Conservation (phyloP, 37 sponge, comb jelly and placozoan species). For the Ephydatia muelleri region DNA sequence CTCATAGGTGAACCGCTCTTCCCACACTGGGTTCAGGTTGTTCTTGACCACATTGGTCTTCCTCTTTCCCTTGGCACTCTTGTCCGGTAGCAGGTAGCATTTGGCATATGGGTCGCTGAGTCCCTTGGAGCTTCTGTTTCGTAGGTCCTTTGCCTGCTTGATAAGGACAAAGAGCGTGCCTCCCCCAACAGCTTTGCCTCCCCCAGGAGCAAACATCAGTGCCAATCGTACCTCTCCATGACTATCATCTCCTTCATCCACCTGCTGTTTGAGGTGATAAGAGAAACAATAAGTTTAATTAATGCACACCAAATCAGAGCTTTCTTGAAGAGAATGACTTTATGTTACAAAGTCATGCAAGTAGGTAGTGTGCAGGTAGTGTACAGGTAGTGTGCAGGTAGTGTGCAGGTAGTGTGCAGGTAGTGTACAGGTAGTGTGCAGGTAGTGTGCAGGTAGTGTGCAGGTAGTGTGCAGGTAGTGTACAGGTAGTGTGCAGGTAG, state of each 20-base stretch:
- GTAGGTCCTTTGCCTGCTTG: conserved; percentile 41
- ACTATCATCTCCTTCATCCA: conserved; percentile 13
- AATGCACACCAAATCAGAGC: too few relatives aligned
- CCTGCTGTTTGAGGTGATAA: too few relatives aligned
- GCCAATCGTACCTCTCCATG: conserved; percentile 54
- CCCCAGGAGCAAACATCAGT: conserved; percentile 30
- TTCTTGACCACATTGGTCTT: conserved; percentile 55
- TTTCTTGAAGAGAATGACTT: too few relatives aligned
- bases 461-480: too few relatives aligned
- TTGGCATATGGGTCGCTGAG: conserved; percentile 32
- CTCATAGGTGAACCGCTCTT: conserved; percentile 50
- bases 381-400: too few relatives aligned
- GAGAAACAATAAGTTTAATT: too few relatives aligned
- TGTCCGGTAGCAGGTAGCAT: conserved; percentile 61
- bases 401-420: too few relatives aligned
- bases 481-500: too few relatives aligned
- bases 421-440: too few relatives aligned
- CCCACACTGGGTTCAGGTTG: conserved; percentile 66
- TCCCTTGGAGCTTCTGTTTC: conserved; percentile 19
- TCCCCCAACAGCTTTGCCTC: neutral
- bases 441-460: too few relatives aligned
- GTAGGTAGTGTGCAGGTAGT: too few relatives aligned
- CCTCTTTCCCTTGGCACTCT: conserved; percentile 28
- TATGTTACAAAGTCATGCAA: too few relatives aligned
- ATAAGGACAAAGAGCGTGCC: conserved; percentile 37